Evolutionary conservation across 2,797 vertebrate genomes (phyloP), one percentile per base, ranked within the genome.

Genomic region (Chrysocyon brachyurus): DNA sequence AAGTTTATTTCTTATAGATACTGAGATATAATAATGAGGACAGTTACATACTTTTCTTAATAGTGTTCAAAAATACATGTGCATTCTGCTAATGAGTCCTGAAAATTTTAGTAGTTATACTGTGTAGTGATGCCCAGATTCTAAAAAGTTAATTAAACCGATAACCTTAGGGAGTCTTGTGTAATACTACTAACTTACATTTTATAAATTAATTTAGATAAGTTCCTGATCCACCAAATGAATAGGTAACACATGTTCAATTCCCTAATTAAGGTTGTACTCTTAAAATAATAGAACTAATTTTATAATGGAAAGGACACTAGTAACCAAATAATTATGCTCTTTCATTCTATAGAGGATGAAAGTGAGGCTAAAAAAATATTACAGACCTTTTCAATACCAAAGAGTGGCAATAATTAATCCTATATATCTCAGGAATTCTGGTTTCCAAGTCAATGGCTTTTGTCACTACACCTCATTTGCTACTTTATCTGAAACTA

Each of bases 161-260:
- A 78, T 82, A 94, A 87, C 61, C 11, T 79, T 84, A 56, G 26
- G 59, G 36, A 91, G 36, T 88, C 15, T 17, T 87, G 22, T 79
- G 26, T 78, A 81, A 87, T 92, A 33, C 26, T 75, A 93, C 73
- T 86, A 61, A 82, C 28, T 86, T 24, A 95, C 21, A 81, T 33
- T 85, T 97, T 59, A 88, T 49, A 94, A 93, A 96, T 78, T 91
- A 95, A 82, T 52, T 90, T 87, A 75, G 84, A 26, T 92, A 97
- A 84, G 21, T 54, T 91, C 28, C 52, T 78, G 72, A 97, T 94
- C n/a, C 24, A 84, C 7, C 61, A 93, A 83, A 90, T 90, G 31
- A 90, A 68, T 79, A 89, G 4, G 17, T 87, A 93, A 95, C 52
- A 94, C 31, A 97, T 87, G 70, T 90, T 93, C 70, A 59, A 77